A percentile compares a stretch with the other conserved stretches of the same genome.
Evolutionary conservation across 2,113 vertebrate genomes (phyloP).

Genomic region (Phoenicopterus ruber): DNA sequence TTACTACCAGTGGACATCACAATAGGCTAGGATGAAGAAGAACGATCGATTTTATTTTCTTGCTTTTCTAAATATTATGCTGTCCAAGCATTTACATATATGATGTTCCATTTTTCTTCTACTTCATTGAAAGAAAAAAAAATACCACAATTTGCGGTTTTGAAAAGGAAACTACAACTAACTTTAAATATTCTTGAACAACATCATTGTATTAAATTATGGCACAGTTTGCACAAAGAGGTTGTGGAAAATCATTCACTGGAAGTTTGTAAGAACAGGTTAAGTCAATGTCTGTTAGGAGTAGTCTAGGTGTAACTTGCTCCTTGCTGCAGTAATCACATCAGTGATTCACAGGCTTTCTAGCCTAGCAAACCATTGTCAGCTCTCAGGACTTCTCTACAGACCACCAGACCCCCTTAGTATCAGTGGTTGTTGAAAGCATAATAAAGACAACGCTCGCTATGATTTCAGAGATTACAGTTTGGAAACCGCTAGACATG

Average conservation of each 20-base stretch:
- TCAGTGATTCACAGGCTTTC: neutral
- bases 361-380: neutral
- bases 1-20: neutral
- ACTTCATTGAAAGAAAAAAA: neutral
- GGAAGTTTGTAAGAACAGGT: neutral
- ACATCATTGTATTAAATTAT: neutral
- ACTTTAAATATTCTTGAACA: neutral
- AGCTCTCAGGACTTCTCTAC: neutral
- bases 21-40: neutral
- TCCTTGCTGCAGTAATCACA: neutral
- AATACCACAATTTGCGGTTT: neutral
- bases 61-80: neutral
- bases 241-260: neutral
- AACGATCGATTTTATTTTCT: neutral
- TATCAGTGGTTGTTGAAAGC: neutral
- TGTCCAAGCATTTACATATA: neutral
- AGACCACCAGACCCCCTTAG: neutral
- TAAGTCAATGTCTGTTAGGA: neutral
- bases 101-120: neutral
- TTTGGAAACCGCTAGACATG: neutral
- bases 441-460: accelerated
- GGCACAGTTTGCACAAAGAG: neutral
- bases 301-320: neutral
- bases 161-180: neutral
- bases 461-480: neutral